Evolutionary conservation across 2,113 vertebrate species (phyloP), one percentile per base, ranked within the genome.

Genomic region (Chaetops frenatus): DNA sequence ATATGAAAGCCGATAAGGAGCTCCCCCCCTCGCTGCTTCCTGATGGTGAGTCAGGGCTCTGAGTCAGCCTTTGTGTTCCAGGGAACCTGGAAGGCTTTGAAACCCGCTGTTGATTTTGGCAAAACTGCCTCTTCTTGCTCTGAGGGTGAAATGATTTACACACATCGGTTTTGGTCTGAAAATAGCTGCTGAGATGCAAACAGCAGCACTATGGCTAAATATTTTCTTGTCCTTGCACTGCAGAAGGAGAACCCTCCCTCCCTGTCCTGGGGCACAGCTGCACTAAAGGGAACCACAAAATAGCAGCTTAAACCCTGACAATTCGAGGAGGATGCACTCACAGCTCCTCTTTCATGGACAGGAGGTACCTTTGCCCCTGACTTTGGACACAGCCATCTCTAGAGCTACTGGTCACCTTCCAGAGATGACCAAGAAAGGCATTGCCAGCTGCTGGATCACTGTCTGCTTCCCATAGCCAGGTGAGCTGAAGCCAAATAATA

Each of bases 61-160:
- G 96, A 98, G 96, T 98, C 97, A 98, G 96, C 94, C 97, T 98
- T 98, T 98, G 98, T 98, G 97, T 98, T 97, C 90, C 77, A 94
- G 94, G 90, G 96, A 97, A 97, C 96, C 97, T 98, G 97, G 96
- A 97, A 98, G 96, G 77, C 97, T 97, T 97, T 97, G 97, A 98
- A 97, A 97, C 44, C 44, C 1, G 1, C 47, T 98, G 97, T 98
- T 98, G 97, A 95, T 96, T 95, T 97, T 98, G 98, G 98, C 98
- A 96, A 92, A 77, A 48, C 51, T 9, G 25, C 64, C 38, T 95
- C 91, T 73, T 71, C 76, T 85, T 65, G 54, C 96, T 98, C 82
- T 92, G 95, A 97, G 97, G 80, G 96, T 97, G 92, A 97, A 97
- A 94, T 25, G 54, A 95, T 90, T 95, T 97, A 94, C 87, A 94